Conservation (phyloP, 2,797 vertebrate genomes). For the Cephalopachus bancanus region DNA sequence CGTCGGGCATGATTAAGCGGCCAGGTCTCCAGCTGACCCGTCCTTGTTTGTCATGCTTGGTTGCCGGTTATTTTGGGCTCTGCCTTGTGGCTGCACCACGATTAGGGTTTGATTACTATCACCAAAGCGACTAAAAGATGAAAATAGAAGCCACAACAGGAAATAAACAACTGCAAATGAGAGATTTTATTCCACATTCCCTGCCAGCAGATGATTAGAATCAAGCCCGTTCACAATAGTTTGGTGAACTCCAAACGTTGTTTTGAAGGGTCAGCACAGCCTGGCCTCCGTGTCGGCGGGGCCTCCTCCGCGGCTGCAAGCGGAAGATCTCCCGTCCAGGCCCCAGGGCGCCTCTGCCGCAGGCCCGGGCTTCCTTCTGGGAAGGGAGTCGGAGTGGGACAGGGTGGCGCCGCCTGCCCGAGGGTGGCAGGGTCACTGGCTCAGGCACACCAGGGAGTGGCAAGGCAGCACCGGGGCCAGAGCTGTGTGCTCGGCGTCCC, state of each 20-base stretch:
- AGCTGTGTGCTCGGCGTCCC: conserved; percentile 69
- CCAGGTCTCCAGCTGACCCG: conserved; percentile 71
- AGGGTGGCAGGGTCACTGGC: conserved; percentile 70
- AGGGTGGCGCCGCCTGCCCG: conserved; percentile 63
- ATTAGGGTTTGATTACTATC: conserved; percentile 74
- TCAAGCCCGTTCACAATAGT: conserved; percentile 79
- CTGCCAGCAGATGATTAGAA: conserved; percentile 79
- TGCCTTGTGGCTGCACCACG: conserved; percentile 70
- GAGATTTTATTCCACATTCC: conserved; percentile 80
- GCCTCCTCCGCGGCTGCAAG: background rate
- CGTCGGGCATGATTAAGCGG: conserved; percentile 63
- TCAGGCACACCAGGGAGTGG: conserved; percentile 62
- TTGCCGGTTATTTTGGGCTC: conserved; percentile 69
- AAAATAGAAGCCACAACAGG: conserved; percentile 84
- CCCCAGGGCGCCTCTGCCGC: background rate
- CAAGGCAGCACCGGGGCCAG: conserved; percentile 46
- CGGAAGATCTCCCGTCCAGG: background rate
- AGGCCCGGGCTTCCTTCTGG: conserved; percentile 76
- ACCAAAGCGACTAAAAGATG: conserved; percentile 83
- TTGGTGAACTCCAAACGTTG: conserved; percentile 75
- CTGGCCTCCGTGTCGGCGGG: background rate
- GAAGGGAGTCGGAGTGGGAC: conserved; percentile 75
- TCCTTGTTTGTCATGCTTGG: conserved; percentile 74
- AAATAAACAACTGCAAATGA: conserved; percentile 83
- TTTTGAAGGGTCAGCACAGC: conserved; percentile 53